Evolutionary conservation across 2,113 vertebrate species (phyloP), one percentile per base, ranked within the genome.

Genomic region (Lethenteron reissneri): DNA sequence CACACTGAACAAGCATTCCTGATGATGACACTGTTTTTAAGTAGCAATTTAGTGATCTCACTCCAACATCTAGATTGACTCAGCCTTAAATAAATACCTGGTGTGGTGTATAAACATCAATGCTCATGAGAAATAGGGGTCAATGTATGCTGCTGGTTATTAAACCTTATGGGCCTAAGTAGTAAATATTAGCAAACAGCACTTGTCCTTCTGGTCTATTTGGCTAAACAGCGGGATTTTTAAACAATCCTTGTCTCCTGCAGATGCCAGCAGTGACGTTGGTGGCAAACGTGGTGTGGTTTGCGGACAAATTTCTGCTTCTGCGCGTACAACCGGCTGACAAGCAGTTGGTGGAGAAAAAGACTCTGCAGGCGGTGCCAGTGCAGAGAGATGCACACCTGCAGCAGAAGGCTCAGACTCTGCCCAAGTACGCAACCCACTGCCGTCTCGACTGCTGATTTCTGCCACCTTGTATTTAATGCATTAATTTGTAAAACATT

Each of bases 261-360:
- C 64, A 99, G 94, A 90, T 94, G 69, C 90, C 92, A 69, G 91
- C 94, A 70, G 84, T 99, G 76, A 95, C 92, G n/a, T 80, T 99
- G 77, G 88, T 84, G 64, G 87, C 88, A 72, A 99, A 91, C 80
- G 89, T 99, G 74, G 83, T 97, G 80, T 97, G 92, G 94, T 96
- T 95, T 82, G 85, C 89, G 7, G 94, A 99, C 78, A 81, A 79
- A 41, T 99, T 99, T 79, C 83, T 99, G 72, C 78, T 83, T 62
- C 80, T 82, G 73, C 96, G 92, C 77, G 80, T 95, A 62, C 88
- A 87, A 56, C 84, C 86, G 76, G 89, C 88, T 76, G 92, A 88
- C 60, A 99, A 96, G 80, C 80, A 68, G 21, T 21, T 90, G 74
- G 77, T 96, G 78, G 94, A 97, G 76, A 92, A 84, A 81, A 97